These are phyloP conservation scores for Lasiurus cinereus DNA, from an alignment of 2,113 vertebrate genomes.

Conservation along the genomic window DNA sequence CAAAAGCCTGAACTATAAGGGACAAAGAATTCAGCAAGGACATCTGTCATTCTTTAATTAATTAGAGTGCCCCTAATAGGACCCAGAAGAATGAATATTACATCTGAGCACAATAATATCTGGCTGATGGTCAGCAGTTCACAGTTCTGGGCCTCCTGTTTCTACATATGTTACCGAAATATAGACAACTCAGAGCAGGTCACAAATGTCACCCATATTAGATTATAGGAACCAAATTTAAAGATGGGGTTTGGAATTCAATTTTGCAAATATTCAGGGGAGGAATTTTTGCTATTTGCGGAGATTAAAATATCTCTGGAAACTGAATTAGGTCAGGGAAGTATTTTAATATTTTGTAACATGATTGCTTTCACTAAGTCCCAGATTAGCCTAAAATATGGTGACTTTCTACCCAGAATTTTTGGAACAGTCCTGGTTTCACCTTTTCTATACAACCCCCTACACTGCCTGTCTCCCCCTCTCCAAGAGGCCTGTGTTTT, in stretches of 20 bases:
- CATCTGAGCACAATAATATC: constrained; percentile 16
- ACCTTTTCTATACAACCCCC: neutral
- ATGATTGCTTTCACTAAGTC: constrained; percentile 20
- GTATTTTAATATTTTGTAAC: constrained; percentile 52
- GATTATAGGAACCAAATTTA: constrained; percentile 14
- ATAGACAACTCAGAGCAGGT: neutral
- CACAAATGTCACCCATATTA: neutral
- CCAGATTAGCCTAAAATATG: neutral
- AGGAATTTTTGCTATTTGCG: neutral
- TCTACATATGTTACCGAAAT: constrained; percentile 46
- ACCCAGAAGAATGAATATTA: constrained; percentile 34
- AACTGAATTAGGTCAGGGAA: neutral
- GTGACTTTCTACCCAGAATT: neutral
- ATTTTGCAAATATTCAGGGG: neutral
- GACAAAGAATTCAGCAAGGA: constrained; percentile 28
- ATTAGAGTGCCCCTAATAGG: constrained; percentile 25
- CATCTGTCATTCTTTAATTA: constrained; percentile 55
- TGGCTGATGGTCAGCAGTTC: neutral
- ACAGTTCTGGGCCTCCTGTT: constrained; percentile 29
- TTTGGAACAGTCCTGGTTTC: neutral
- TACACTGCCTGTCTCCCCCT: neutral
- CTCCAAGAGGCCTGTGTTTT: neutral
- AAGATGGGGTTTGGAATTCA: constrained; percentile 6
- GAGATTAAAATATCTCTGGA: neutral
- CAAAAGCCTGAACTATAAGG: constrained; percentile 7